Evolutionary conservation across 37 sponge, comb jelly and placozoan species (phyloP).

Genomic region (Eunapius fragilis): DNA sequence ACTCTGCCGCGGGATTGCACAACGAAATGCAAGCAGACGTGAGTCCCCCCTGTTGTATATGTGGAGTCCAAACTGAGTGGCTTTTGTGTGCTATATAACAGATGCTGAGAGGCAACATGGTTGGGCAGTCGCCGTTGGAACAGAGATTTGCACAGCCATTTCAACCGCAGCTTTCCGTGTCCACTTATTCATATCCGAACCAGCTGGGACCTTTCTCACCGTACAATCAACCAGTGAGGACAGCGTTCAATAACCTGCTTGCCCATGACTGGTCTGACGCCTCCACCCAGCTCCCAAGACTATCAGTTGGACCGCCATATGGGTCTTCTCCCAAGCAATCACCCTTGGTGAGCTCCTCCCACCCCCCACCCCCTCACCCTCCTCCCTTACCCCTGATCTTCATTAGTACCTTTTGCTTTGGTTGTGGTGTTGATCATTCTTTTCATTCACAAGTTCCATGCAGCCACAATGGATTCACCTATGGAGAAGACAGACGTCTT

Average conservation of each 20-base stretch:
- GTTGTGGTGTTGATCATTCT: too few species aligned
- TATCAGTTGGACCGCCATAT: conserved; percentile 6
- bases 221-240: neutral
- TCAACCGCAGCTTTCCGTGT: conserved; percentile 23
- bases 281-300: neutral
- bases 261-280: neutral
- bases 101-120: conserved; percentile 26
- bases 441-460: conserved; percentile 18
- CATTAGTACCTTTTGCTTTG: neutral
- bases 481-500: conserved; percentile 55
- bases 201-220: conserved; percentile 74
- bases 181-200: conserved; percentile 58
- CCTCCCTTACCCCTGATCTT: neutral
- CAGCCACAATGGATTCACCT: conserved; percentile 50
- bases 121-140: conserved; percentile 77
- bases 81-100: neutral
- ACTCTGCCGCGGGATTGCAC: conserved; percentile 8
- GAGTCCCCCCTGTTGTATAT: neutral
- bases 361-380: neutral
- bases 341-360: conserved; percentile 25
- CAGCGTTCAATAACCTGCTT: neutral
- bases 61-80: neutral
- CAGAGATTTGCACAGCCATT: conserved; percentile 81
- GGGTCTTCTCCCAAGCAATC: conserved; percentile 33
- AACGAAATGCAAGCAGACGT: conserved; percentile 1